Percentiles rank a stretch among this genome's conserved stretches.
Conservation (phyloP, 53 echinoderm and acorn worm species). For the Echinarachnius parma region DNA sequence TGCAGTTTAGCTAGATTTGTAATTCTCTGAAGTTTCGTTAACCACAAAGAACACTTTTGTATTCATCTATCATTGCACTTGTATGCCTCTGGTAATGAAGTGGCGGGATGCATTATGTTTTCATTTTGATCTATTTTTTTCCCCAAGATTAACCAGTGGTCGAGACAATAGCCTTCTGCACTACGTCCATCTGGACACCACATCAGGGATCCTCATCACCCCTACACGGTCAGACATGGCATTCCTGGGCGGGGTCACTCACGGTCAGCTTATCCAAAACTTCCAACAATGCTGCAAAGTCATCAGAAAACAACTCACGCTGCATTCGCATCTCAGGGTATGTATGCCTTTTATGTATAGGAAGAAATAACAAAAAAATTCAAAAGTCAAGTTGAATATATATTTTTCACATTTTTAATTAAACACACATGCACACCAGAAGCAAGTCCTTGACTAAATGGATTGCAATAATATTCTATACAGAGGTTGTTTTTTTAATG, state of each 20-base stretch:
- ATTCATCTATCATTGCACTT: too few relatives aligned
- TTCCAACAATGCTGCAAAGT: slow-evolving; percentile 79
- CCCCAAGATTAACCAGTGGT: slow-evolving; percentile 71
- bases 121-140: slow-evolving; percentile 3
- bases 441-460: too few relatives aligned
- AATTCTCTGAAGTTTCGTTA: too few relatives aligned
- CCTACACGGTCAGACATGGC: slow-evolving; percentile 72
- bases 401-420: too few relatives aligned
- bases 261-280: slow-evolving; percentile 71
- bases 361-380: too few relatives aligned
- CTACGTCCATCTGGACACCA: slow-evolving; percentile 71
- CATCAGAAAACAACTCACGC: slow-evolving; percentile 68
- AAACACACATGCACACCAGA: too few relatives aligned
- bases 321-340: slow-evolving; percentile 67
- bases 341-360: too few relatives aligned
- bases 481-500: too few relatives aligned
- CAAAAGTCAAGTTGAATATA: too few relatives aligned
- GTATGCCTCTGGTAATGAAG: background rate
- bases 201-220: slow-evolving; percentile 65
- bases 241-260: slow-evolving; percentile 68
- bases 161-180: slow-evolving; percentile 94
- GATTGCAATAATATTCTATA: too few relatives aligned
- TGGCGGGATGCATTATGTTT: background rate
- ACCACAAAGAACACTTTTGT: too few relatives aligned
- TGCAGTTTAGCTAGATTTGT: too few relatives aligned